Evolutionary conservation across 2,113 vertebrate genomes (phyloP).

Genomic region (Oncorhynchus gorbuscha): DNA sequence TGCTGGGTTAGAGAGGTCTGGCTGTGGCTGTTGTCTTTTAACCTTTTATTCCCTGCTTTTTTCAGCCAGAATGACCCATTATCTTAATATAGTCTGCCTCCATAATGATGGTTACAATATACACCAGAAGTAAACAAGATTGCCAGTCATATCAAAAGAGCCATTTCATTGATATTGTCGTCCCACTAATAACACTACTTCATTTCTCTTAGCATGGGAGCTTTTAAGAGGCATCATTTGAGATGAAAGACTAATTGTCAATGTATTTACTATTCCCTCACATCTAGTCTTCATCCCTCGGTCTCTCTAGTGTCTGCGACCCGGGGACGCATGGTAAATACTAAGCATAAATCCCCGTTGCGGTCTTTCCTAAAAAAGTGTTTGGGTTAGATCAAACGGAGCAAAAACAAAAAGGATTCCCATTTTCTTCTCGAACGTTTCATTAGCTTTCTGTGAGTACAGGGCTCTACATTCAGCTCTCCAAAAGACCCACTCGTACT

Average conservation of each 20-base stretch:
- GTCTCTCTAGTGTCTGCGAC: slow-evolving; percentile 7
- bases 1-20: neutral
- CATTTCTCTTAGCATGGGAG: slow-evolving; percentile 15
- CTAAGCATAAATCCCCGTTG: slow-evolving; percentile 19
- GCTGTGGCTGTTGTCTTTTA: too few relatives aligned
- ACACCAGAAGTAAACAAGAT: slow-evolving; percentile 31
- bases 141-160: slow-evolving; percentile 22
- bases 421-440: too few relatives aligned
- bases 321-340: slow-evolving; percentile 24
- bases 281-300: slow-evolving; percentile 11
- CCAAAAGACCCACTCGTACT: too few relatives aligned
- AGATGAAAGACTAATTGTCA: slow-evolving; percentile 20
- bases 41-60: neutral
- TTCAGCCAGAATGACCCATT: neutral
- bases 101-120: slow-evolving; percentile 24
- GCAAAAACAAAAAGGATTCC: too few relatives aligned
- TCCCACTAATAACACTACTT: neutral
- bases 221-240: slow-evolving; percentile 16
- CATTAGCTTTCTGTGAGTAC: too few relatives aligned
- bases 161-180: slow-evolving; percentile 8
- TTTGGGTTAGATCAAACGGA: neutral
- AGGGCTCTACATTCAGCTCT: too few relatives aligned
- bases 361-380: neutral
- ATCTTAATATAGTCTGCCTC: slow-evolving; percentile 24
- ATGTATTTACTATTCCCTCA: slow-evolving; percentile 34